phyloP scores from a whole-genome alignment of 2,797 vertebrate species.

The Anomalospiza imberbis region DNA sequence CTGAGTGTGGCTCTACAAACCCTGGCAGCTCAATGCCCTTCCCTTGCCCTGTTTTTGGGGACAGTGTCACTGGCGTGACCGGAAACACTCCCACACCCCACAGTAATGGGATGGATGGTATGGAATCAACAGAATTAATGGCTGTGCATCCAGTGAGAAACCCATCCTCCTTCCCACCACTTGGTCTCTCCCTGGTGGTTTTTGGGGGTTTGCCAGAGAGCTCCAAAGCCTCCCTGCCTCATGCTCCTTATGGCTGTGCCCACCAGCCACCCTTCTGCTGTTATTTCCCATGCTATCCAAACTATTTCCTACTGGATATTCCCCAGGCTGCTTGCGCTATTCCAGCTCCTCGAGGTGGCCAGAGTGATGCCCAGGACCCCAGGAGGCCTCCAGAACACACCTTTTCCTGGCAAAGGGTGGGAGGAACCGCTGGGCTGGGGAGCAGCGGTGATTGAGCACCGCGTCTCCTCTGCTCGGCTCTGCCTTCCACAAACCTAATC shows the following conservation, averaged over 20 bases:
- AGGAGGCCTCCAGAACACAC: background rate
- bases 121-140: background rate
- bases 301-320: background rate
- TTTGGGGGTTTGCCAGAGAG: background rate
- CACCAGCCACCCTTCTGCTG: fast-evolving
- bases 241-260: fast-evolving
- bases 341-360: background rate
- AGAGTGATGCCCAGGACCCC: fast-evolving
- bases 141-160: background rate
- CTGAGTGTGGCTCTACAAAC: fast-evolving
- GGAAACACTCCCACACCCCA: background rate
- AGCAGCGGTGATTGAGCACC: conserved; percentile 53
- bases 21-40: background rate
- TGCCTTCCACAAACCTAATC: conserved; percentile 65
- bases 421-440: conserved; percentile 35
- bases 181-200: background rate
- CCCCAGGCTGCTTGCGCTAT: background rate
- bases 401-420: background rate
- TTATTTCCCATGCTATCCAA: fast-evolving
- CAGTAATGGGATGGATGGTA: fast-evolving
- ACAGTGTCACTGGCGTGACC: background rate
- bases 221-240: background rate
- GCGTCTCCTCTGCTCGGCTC: conserved; percentile 38
- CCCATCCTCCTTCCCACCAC: background rate
- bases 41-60: background rate